Percentiles rank a stretch among this genome's conserved stretches.
phyloP scores from a whole-genome alignment of 92 coral and sea anemone species.

The Porites evermanni region DNA sequence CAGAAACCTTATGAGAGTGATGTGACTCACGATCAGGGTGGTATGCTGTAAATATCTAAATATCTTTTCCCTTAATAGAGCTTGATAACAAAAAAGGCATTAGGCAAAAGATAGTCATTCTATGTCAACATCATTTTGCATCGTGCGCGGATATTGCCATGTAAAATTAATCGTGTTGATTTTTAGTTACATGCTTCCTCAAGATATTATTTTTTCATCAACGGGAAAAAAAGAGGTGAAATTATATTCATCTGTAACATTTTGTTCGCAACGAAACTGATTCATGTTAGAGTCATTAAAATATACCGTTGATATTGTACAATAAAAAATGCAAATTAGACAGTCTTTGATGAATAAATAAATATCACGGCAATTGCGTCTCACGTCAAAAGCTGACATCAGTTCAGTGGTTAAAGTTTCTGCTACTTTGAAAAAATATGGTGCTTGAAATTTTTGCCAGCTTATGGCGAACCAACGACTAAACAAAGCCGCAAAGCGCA shows the following conservation, averaged over 20 bases:
- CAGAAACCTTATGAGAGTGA: background rate
- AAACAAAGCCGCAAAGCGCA: background rate
- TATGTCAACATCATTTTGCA: background rate
- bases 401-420: background rate
- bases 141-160: background rate
- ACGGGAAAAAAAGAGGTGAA: background rate
- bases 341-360: background rate
- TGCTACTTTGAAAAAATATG: background rate
- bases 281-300: constrained; percentile 1
- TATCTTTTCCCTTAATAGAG: background rate
- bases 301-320: background rate
- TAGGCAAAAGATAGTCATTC: background rate
- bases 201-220: background rate
- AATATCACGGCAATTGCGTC: background rate
- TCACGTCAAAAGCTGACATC: background rate
- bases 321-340: constrained; percentile 18
- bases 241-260: background rate
- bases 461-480: background rate
- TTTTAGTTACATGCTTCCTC: too few relatives aligned
- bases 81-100: background rate
- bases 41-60: background rate
- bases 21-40: background rate
- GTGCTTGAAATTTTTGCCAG: background rate
- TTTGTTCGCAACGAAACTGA: background rate
- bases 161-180: too few relatives aligned